These are phyloP conservation scores for Protonibea diacanthus DNA, from an alignment of 2,797 vertebrate genomes.

Conservation along the genomic window DNA sequence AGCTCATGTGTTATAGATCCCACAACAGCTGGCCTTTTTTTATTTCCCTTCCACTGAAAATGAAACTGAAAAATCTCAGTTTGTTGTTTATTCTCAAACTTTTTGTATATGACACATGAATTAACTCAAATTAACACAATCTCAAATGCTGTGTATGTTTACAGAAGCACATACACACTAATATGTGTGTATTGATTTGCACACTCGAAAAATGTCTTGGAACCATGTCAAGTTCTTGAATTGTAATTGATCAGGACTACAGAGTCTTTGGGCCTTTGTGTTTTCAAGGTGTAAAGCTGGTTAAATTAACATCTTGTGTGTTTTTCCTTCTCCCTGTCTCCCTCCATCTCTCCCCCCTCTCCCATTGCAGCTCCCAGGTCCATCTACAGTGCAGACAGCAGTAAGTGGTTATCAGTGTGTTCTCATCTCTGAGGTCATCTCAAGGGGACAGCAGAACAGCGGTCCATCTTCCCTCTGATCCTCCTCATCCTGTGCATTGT, in stretches of 20 bases:
- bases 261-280: neutral
- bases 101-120: conserved; percentile 16
- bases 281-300: neutral
- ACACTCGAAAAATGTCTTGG: neutral
- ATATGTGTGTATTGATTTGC: conserved; percentile 3
- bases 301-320: conserved; percentile 9
- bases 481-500: conserved; percentile 37
- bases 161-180: neutral
- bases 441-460: conserved; percentile 2
- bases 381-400: conserved; percentile 90
- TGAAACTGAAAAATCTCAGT: too few relatives aligned
- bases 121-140: conserved; percentile 4
- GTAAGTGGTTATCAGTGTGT: conserved; percentile 84
- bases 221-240: neutral
- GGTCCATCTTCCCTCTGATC: conserved; percentile 32
- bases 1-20: conserved; percentile 72
- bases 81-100: conserved; percentile 7
- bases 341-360: conserved; percentile 10
- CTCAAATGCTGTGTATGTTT: conserved; percentile 6
- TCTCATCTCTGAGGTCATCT: conserved; percentile 61
- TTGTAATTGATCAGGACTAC: neutral
- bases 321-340: neutral
- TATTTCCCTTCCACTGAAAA: conserved; percentile 34
- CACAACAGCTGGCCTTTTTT: conserved; percentile 54
- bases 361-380: conserved; percentile 89